phyloP scores from a whole-genome alignment of 2,888 invertebrate genomes.

The Mellilla xanthometata region DNA sequence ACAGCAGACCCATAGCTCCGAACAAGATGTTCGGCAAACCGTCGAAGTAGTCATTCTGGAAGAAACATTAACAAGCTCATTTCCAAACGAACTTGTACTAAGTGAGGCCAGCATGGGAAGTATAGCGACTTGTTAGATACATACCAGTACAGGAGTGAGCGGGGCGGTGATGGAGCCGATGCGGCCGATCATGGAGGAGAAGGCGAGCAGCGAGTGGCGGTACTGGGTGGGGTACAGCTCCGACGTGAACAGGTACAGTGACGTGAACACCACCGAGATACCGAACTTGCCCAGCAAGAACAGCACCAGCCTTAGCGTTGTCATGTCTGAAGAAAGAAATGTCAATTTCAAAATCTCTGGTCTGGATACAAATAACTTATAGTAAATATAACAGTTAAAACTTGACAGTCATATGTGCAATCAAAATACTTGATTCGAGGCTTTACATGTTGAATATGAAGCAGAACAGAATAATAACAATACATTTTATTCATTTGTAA shows the following conservation, averaged over 20 bases:
- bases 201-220: constrained; percentile 85
- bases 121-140: constrained; percentile 20
- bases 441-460: no score
- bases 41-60: constrained; percentile 55
- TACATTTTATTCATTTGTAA: no score
- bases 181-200: constrained; percentile 88
- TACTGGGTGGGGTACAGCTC: constrained; percentile 88
- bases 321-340: constrained; percentile 43
- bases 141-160: constrained; percentile 85
- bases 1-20: constrained; percentile 72
- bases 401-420: no score
- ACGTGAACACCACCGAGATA: constrained; percentile 85
- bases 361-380: no score
- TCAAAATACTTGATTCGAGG: no score
- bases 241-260: constrained; percentile 85
- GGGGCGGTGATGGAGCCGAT: constrained; percentile 88
- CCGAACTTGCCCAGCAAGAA: constrained; percentile 85
- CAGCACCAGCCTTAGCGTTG: constrained; percentile 59
- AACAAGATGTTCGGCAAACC: constrained; percentile 81
- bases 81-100: background rate
- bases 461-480: no score
- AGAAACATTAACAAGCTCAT: constrained; percentile 1
- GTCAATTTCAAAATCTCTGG: no score
- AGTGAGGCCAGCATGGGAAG: no score
- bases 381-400: no score